Evolutionary conservation across 2,113 vertebrate genomes (phyloP).

Genomic region (Nanorana parkeri): DNA sequence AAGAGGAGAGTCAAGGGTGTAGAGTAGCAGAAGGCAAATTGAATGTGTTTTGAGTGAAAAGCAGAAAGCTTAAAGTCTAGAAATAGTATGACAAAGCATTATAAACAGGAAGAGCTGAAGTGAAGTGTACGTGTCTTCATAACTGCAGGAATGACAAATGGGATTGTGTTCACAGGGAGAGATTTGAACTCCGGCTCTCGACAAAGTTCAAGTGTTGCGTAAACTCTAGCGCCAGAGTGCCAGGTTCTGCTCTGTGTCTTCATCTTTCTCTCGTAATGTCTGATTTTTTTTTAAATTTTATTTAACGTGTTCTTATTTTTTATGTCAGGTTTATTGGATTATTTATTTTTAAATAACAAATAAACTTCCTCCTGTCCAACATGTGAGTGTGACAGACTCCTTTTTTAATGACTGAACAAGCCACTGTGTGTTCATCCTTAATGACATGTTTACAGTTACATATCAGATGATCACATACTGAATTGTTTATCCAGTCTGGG

Average conservation of each 20-base stretch:
- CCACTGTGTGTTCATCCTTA: slow-evolving; percentile 25
- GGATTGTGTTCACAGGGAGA: background rate
- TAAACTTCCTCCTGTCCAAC: slow-evolving; percentile 55
- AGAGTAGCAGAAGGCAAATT: background rate
- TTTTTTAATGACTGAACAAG: slow-evolving; percentile 8
- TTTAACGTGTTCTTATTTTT: slow-evolving; percentile 27
- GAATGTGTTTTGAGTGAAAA: background rate
- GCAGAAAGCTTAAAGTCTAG: background rate
- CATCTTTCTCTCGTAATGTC: slow-evolving; percentile 28
- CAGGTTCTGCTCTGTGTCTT: slow-evolving; percentile 4
- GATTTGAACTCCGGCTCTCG: background rate
- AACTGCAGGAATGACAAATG: background rate
- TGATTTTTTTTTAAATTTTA: background rate
- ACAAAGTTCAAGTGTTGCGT: background rate
- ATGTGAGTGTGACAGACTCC: slow-evolving; percentile 19
- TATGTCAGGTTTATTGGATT: slow-evolving; percentile 46
- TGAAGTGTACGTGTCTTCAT: slow-evolving; percentile 4
- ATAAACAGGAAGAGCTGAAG: slow-evolving; percentile 7
- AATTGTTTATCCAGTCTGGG: background rate
- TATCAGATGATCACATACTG: slow-evolving; percentile 46
- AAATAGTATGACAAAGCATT: background rate
- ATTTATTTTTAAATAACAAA: slow-evolving; percentile 57
- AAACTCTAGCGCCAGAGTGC: slow-evolving; percentile 18
- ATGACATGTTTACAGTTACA: background rate
- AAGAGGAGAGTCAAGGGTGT: background rate